These are phyloP conservation scores for Cyclargus thomasi DNA, from an alignment of 1,140 invertebrate genomes.

Conservation along the genomic window DNA sequence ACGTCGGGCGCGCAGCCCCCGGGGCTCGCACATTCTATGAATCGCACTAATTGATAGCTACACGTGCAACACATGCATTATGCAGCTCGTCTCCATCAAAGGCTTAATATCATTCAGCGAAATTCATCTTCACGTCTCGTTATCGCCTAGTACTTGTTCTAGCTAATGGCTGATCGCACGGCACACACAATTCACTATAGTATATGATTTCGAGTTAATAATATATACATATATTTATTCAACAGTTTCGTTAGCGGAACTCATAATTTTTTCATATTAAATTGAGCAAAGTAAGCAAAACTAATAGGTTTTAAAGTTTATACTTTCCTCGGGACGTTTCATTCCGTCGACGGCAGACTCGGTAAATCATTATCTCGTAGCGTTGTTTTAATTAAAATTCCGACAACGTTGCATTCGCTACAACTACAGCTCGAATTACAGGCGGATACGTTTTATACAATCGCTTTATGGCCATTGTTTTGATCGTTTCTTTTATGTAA, in stretches of 20 bases:
- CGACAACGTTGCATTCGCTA: background rate
- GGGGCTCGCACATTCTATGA: constrained; percentile 15
- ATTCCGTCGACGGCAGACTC: background rate
- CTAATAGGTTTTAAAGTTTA: too few species aligned
- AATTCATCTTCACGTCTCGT: constrained; percentile 1
- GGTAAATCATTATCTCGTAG: constrained; percentile 7
- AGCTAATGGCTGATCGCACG: background rate
- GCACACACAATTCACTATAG: background rate
- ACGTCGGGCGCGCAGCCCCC: background rate
- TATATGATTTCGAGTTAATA: too few species aligned
- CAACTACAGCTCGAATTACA: background rate
- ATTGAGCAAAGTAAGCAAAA: too few species aligned
- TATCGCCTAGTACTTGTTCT: background rate
- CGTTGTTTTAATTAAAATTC: constrained; percentile 10
- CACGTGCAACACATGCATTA: constrained; percentile 3
- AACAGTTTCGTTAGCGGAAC: too few species aligned
- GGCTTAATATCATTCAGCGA: constrained; percentile 2
- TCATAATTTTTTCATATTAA: too few species aligned
- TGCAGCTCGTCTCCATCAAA: background rate
- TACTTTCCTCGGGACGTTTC: background rate
- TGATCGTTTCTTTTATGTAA: background rate
- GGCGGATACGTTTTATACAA: background rate
- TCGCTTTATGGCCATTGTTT: background rate
- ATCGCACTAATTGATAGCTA: constrained; percentile 32
- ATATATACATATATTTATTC: too few species aligned